Evolutionary conservation across 2,888 invertebrate genomes (phyloP).

Genomic region (Plagiodera versicolora): DNA sequence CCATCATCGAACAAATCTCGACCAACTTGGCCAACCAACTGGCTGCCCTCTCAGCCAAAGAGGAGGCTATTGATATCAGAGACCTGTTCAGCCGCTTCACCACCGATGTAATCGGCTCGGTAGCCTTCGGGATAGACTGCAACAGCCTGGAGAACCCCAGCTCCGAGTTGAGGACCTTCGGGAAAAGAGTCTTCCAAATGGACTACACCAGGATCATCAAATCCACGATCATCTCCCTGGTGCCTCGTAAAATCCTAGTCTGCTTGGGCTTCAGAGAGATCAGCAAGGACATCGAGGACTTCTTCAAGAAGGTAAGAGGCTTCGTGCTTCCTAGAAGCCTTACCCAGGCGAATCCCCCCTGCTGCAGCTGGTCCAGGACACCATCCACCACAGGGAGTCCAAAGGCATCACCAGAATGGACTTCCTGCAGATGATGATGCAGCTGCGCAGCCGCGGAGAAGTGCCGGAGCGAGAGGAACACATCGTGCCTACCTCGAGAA

Average conservation of each 20-base stretch:
- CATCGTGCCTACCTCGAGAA: background rate
- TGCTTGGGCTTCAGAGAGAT: slow-evolving; percentile 29
- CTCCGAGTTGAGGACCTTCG: slow-evolving; percentile 53
- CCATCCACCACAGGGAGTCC: slow-evolving; percentile 54
- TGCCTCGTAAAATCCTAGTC: slow-evolving; percentile 4
- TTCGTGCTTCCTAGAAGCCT: no score
- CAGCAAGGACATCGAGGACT: slow-evolving; percentile 43
- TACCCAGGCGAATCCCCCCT: no score
- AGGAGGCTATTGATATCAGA: slow-evolving; percentile 39
- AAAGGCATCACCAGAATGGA: slow-evolving; percentile 57
- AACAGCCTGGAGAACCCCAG: slow-evolving; percentile 58
- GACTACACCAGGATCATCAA: background rate
- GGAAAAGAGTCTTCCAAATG: slow-evolving; percentile 26
- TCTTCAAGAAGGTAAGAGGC: slow-evolving; percentile 54
- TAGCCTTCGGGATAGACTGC: slow-evolving; percentile 62
- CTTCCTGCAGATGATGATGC: slow-evolving; percentile 59
- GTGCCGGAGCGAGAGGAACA: slow-evolving; percentile 41
- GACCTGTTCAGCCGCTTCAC: slow-evolving; percentile 59
- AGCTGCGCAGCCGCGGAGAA: slow-evolving; percentile 51
- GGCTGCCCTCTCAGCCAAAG: slow-evolving; percentile 16
- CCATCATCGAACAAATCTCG: slow-evolving; percentile 58
- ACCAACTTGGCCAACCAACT: slow-evolving; percentile 30
- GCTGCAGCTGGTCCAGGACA: slow-evolving; percentile 35
- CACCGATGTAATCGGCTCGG: slow-evolving; percentile 61
- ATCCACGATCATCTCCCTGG: background rate